Evolutionary conservation across 2,113 vertebrate genomes (phyloP), one percentile per base, ranked within the genome.

Genomic region (Conger conger): DNA sequence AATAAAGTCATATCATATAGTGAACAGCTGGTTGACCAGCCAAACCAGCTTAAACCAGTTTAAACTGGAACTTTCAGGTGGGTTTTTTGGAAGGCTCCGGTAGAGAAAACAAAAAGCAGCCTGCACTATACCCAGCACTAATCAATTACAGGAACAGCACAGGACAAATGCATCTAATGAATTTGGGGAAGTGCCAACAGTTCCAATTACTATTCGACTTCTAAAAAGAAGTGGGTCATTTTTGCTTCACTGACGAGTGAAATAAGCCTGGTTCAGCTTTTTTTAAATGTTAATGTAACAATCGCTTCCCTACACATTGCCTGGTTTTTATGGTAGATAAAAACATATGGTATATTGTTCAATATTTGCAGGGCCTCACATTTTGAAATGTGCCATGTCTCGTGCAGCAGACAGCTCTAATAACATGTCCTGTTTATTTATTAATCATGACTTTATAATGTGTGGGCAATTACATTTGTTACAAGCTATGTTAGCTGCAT

Each of bases 171-270:
- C 60, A 20, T 13, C 45, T 81, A 40, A 82, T 80, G 57, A 35
- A 79, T 68, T 82, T 79, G 57, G 60, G 11, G 30, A 0, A 18
- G 2, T 77, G 35, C 73, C 68, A 17, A 42, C 9, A 23, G 76
- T 76, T 27, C 76, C 23, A 88, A 85, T 84, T 50, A 79, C 76
- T 15, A 60, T 13, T 78, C 45, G 1, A 76, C 16, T 78, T 57
- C 73, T 80, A 27, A n/a, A 45, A n/a, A 27, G 79, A 50, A 73
- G 42, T 50, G 40, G 45, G 3, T n/a, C 79, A n/a, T 57, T 78
- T 73, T 36, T 37, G 23, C 2, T 23, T n/a, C 9, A 78, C 13
- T 76, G 33, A 76, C 27, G 73, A 82, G 36, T 15, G 76, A 83
- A 40, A 73, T 50, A 76, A 35, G n/a, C 18, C 40, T 20, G 73